These are phyloP conservation scores for Lycaena phlaeas DNA, from an alignment of 2,888 invertebrate genomes.

Conservation along the genomic window DNA sequence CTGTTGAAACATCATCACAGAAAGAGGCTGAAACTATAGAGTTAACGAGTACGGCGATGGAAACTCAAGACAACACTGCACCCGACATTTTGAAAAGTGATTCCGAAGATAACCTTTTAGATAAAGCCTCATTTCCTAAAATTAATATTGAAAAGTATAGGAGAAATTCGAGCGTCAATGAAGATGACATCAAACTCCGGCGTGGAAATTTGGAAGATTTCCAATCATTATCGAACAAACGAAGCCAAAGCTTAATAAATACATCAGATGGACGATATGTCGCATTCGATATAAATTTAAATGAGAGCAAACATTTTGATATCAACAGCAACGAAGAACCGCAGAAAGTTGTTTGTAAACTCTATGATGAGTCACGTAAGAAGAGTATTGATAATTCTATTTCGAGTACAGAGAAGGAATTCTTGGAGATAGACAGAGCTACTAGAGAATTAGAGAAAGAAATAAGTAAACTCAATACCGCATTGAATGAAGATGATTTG, in stretches of 20 bases:
- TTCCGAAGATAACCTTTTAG: constrained; percentile 43
- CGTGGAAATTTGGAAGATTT: constrained; percentile 62
- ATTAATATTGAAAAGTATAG: constrained; percentile 54
- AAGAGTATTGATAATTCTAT: constrained; percentile 53
- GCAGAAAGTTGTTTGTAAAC: constrained; percentile 55
- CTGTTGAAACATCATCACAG: constrained; percentile 14
- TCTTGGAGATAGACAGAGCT: constrained; percentile 60
- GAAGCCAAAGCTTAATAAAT: constrained; percentile 58
- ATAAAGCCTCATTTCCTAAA: constrained; percentile 47
- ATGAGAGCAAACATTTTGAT: constrained; percentile 38
- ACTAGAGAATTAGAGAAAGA: constrained; percentile 58
- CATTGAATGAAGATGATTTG: constrained; percentile 54
- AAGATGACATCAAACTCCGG: constrained; percentile 54
- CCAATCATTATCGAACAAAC: constrained; percentile 45
- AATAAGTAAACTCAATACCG: constrained; percentile 61
- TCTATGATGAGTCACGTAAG: constrained; percentile 45
- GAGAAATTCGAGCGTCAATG: constrained; percentile 61
- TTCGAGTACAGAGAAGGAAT: constrained; percentile 63
- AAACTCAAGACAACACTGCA: constrained; percentile 18
- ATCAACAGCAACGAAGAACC: constrained; percentile 52
- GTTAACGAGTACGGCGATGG: constrained; percentile 13
- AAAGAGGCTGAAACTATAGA: constrained; percentile 10
- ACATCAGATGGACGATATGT: constrained; percentile 39
- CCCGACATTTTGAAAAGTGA: constrained; percentile 25
- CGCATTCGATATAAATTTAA: constrained; percentile 55